These are phyloP conservation scores for Hoplodrina blanda DNA, from an alignment of 2,888 invertebrate genomes.

Conservation along the genomic window DNA sequence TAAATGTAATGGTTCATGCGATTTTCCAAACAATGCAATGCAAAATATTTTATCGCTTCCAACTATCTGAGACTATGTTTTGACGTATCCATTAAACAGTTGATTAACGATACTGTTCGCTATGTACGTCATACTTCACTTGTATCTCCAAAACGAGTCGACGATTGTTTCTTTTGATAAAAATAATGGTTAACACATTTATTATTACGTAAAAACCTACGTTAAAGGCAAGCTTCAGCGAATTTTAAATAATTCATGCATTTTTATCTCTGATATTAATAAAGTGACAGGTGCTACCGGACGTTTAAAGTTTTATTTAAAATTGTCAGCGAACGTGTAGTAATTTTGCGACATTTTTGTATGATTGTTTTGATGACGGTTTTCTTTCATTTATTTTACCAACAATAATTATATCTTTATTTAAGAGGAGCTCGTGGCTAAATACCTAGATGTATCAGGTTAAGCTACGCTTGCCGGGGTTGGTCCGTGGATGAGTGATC, in stretches of 20 bases:
- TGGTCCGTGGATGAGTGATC: too few species aligned
- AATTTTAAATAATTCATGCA: slow-evolving; percentile 10
- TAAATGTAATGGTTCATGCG: too few species aligned
- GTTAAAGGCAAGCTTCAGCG: background rate
- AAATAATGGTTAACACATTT: slow-evolving; percentile 3
- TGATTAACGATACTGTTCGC: background rate
- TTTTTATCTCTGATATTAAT: background rate
- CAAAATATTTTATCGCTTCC: background rate
- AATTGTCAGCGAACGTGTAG: background rate
- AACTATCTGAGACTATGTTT: background rate
- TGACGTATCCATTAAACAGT: background rate
- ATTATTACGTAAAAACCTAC: slow-evolving; percentile 2
- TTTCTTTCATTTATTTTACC: too few species aligned
- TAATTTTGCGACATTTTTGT: too few species aligned
- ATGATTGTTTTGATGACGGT: background rate
- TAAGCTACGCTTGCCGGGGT: too few species aligned
- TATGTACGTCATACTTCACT: background rate
- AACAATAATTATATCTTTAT: too few species aligned
- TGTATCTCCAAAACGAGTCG: background rate
- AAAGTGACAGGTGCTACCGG: slow-evolving; percentile 12
- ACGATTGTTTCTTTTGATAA: background rate
- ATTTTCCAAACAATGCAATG: too few species aligned
- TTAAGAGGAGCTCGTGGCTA: too few species aligned
- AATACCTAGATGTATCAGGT: too few species aligned
- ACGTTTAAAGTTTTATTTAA: background rate